Evolutionary conservation across 2,113 vertebrate species (phyloP).

Genomic region (Ammodytes marinus): DNA sequence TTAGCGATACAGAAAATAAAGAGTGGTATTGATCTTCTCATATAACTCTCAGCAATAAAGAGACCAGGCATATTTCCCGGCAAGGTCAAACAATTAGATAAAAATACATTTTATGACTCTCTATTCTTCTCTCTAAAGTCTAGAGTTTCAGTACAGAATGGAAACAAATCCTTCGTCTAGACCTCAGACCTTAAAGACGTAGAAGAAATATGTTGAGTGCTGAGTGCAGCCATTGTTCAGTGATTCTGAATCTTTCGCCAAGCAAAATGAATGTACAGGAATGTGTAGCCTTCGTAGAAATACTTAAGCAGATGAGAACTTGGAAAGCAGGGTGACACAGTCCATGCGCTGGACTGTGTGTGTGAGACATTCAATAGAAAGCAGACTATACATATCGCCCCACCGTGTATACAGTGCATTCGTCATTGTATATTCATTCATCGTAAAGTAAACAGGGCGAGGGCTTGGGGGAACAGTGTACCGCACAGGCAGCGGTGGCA

Average conservation of each 20-base stretch:
- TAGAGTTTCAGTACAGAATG: neutral
- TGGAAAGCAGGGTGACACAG: slow-evolving; percentile 6
- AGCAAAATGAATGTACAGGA: slow-evolving; percentile 37
- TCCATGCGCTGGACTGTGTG: neutral
- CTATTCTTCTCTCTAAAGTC: neutral
- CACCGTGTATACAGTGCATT: slow-evolving; percentile 23
- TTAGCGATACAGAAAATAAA: neutral
- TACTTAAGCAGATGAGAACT: neutral
- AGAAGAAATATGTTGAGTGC: neutral
- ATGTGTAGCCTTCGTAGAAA: neutral
- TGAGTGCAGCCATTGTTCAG: neutral
- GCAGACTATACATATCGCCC: slow-evolving; percentile 62
- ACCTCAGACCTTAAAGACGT: neutral
- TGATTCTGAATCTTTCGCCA: neutral
- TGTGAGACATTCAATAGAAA: slow-evolving; percentile 26
- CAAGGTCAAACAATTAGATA: neutral
- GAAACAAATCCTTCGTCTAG: neutral
- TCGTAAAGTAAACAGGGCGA: slow-evolving; percentile 53
- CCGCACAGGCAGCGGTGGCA: slow-evolving; percentile 17
- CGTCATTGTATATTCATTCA: slow-evolving; percentile 54
- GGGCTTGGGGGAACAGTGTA: slow-evolving; percentile 2
- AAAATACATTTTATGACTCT: neutral
- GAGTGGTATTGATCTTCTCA: neutral
- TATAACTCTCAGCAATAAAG: neutral
- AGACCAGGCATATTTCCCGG: neutral